A percentile compares a stretch with the other conserved stretches of the same genome.
phyloP scores from a whole-genome alignment of 2,797 vertebrate genomes.

The Phataginus tetradactyla region DNA sequence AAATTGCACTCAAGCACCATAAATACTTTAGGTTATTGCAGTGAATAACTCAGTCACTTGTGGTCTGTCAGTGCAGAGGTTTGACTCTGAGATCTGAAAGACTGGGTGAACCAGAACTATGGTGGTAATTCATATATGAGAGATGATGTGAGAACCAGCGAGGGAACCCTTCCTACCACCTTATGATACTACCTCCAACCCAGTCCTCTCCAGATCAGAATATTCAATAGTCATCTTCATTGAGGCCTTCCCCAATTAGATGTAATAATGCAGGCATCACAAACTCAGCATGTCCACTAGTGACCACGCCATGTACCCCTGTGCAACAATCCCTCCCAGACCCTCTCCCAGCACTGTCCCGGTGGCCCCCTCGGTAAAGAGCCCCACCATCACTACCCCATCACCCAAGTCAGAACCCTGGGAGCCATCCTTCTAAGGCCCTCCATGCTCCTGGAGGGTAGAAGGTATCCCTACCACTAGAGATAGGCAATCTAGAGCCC shows the following conservation, averaged over 20 bases:
- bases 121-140: background rate
- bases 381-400: background rate
- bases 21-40: background rate
- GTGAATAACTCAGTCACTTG: background rate
- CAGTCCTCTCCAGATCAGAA: background rate
- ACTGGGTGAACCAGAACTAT: background rate
- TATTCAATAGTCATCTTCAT: background rate
- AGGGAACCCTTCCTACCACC: background rate
- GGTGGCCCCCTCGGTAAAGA: background rate
- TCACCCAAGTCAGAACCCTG: background rate
- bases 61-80: background rate
- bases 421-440: background rate
- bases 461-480: no score
- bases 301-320: background rate
- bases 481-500: no score
- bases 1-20: background rate
- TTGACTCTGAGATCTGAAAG: background rate
- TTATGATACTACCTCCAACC: background rate
- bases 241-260: background rate
- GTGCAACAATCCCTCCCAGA: background rate
- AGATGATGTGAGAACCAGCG: background rate
- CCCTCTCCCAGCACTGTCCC: background rate
- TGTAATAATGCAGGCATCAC: background rate
- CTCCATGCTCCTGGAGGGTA: no score
- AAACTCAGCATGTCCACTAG: background rate